Evolutionary conservation across 2,888 invertebrate species (phyloP).

Genomic region (Drosophila nr. fundita): DNA sequence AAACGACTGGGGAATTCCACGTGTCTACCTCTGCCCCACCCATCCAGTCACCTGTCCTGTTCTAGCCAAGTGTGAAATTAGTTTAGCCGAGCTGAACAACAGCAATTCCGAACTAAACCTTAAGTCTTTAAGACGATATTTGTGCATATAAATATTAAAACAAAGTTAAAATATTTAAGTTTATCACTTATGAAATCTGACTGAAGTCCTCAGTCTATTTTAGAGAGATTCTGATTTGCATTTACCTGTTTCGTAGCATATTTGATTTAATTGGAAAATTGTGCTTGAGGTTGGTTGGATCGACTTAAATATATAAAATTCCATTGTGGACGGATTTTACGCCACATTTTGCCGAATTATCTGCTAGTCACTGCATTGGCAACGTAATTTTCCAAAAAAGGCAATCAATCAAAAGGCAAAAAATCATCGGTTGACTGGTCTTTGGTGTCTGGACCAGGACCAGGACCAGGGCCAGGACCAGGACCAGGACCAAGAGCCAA

Average conservation of each 20-base stretch:
- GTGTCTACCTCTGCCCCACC: not conserved
- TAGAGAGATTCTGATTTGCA: not conserved
- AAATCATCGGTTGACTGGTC: conserved; percentile 38
- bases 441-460: conserved; percentile 2
- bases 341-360: conserved; percentile 1
- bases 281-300: not conserved
- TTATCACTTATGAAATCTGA: too few relatives aligned
- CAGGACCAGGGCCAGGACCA: not conserved
- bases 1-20: conserved; percentile 61
- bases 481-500: conserved; percentile 8
- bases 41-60: conserved; percentile 9
- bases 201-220: not conserved
- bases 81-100: conserved; percentile 43
- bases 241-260: not conserved
- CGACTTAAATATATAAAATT: not conserved
- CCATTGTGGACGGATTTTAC: not conserved
- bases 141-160: not conserved
- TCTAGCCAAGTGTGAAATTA: conserved; percentile 66
- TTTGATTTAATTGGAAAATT: not conserved
- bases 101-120: conserved; percentile 9
- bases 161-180: too few relatives aligned
- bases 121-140: conserved; percentile 29
- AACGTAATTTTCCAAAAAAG: conserved; percentile 13
- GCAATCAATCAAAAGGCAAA: conserved; percentile 48
- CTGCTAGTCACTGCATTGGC: conserved; percentile 24